Evolutionary conservation across 1,140 invertebrate species (phyloP).

Genomic region (Papilio machaon): DNA sequence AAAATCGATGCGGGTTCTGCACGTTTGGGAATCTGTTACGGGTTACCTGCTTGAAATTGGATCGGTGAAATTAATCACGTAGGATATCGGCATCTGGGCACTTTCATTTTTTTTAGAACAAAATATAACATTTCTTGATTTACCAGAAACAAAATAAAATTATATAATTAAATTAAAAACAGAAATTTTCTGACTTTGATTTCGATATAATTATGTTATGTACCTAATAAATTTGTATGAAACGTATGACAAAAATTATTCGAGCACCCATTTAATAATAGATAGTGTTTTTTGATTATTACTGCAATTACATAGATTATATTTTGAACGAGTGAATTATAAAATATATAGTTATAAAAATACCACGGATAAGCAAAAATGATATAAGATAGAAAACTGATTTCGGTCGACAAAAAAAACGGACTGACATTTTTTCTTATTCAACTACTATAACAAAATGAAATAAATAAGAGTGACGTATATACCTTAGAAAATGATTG

Average conservation of each 20-base stretch:
- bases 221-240: too few species aligned
- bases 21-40: conserved; percentile 6
- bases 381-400: too few species aligned
- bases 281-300: too few species aligned
- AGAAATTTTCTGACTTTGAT: not conserved
- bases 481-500: not conserved
- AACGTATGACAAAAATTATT: too few species aligned
- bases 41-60: conserved; percentile 13
- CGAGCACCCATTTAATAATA: too few species aligned
- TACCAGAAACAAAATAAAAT: not conserved
- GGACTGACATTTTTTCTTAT: too few species aligned
- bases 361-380: too few species aligned
- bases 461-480: not conserved
- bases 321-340: too few species aligned
- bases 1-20: not conserved
- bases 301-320: too few species aligned
- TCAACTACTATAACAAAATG: not conserved
- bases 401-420: too few species aligned
- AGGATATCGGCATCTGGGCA: conserved; percentile 1
- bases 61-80: conserved; percentile 19
- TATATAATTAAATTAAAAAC: not conserved
- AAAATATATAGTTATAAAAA: too few species aligned
- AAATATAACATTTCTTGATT: not conserved
- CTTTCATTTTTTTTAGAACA: not conserved
- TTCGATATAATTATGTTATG: too few species aligned